Percentiles rank a stretch among this genome's conserved stretches.
These are phyloP conservation scores for Andrena flavipes DNA, from an alignment of 2,888 invertebrate species.

Conservation along the genomic window DNA sequence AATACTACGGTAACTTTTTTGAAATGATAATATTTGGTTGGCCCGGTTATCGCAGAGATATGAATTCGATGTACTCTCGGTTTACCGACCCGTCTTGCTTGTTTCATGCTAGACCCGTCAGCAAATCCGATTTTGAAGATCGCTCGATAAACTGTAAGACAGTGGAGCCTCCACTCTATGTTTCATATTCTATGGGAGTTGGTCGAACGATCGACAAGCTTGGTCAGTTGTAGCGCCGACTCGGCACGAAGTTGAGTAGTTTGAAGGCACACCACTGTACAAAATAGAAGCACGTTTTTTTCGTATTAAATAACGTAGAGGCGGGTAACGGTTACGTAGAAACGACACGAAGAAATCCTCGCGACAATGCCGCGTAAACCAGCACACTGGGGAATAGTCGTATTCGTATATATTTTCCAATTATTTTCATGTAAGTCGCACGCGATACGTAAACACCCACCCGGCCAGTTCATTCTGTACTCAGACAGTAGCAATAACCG, in stretches of 20 bases:
- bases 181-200: conserved; percentile 61
- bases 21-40: neutral
- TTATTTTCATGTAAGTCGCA: conserved; percentile 83
- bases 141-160: conserved; percentile 37
- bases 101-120: conserved; percentile 29
- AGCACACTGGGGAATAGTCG: conserved; percentile 80
- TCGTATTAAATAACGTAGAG: conserved; percentile 71
- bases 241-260: conserved; percentile 83
- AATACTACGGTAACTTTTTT: neutral
- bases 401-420: conserved; percentile 82
- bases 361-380: conserved; percentile 77
- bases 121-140: conserved; percentile 37
- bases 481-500: conserved; percentile 12
- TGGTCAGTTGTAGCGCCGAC: conserved; percentile 84
- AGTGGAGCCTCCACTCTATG: conserved; percentile 56
- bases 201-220: conserved; percentile 73
- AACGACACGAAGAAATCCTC: conserved; percentile 29
- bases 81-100: neutral
- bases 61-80: neutral
- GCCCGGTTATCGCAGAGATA: neutral
- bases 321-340: conserved; percentile 51
- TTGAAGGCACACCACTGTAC: conserved; percentile 83
- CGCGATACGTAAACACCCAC: conserved; percentile 60
- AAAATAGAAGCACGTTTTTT: conserved; percentile 81
- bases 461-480: conserved; percentile 60